phyloP scores from a whole-genome alignment of 2,797 vertebrate species.

The Gymnodraco acuticeps region DNA sequence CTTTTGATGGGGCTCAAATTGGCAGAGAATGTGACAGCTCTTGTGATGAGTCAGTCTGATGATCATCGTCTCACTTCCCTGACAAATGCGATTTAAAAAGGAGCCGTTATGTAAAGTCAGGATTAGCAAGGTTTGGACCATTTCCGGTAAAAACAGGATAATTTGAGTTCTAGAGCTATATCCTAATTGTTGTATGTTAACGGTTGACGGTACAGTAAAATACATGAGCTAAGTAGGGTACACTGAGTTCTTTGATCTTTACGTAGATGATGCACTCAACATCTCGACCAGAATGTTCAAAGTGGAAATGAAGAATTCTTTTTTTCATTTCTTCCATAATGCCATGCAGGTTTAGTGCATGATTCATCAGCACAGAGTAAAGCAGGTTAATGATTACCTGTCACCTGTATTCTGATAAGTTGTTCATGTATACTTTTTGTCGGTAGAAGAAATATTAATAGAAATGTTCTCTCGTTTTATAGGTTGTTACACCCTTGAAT shows the following conservation, averaged over 20 bases:
- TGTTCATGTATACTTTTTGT: conserved; percentile 28
- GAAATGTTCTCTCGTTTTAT: neutral
- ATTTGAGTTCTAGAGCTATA: conserved; percentile 56
- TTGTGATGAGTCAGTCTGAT: conserved; percentile 56
- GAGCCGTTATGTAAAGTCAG: conserved; percentile 63
- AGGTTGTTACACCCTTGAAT: neutral
- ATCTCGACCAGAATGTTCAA: conserved; percentile 32
- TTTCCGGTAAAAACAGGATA: conserved; percentile 57
- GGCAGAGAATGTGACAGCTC: conserved; percentile 61
- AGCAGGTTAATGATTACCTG: conserved; percentile 66
- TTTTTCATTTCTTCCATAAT: conserved; percentile 31
- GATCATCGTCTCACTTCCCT: conserved; percentile 62
- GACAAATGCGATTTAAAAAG: conserved; percentile 78
- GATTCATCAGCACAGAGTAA: conserved; percentile 45
- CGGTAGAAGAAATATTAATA: conserved; percentile 39
- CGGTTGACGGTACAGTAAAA: conserved; percentile 40
- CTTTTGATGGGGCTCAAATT: conserved; percentile 68
- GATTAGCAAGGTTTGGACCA: conserved; percentile 68
- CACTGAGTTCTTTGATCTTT: conserved; percentile 51
- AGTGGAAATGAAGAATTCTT: conserved; percentile 30
- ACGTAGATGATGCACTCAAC: conserved; percentile 38
- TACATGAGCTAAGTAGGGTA: conserved; percentile 43
- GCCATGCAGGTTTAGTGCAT: conserved; percentile 21
- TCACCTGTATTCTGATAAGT: conserved; percentile 41
- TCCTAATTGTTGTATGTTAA: conserved; percentile 60